Percentiles rank a stretch among this genome's conserved stretches.
Evolutionary conservation across 2,113 vertebrate species (phyloP).

Genomic region (Ailurus styani): DNA sequence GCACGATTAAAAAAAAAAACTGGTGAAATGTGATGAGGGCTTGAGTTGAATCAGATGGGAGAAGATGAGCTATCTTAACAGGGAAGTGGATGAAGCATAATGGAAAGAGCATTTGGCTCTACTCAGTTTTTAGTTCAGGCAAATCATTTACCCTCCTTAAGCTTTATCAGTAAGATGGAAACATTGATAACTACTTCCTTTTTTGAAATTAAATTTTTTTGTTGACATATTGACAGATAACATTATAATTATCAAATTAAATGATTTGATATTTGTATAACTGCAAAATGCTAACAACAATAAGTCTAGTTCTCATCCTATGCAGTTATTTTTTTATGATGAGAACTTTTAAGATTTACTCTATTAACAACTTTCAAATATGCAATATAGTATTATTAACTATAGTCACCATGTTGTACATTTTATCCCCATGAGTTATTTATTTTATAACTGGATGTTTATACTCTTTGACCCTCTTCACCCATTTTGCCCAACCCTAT

Average conservation of each 20-base stretch:
- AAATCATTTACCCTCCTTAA: background rate
- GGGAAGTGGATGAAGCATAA: background rate
- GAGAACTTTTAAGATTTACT: background rate
- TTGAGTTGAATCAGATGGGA: background rate
- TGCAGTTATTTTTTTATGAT: background rate
- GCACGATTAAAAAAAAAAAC: too few relatives aligned
- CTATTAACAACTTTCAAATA: background rate
- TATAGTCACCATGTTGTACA: background rate
- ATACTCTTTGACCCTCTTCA: background rate
- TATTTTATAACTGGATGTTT: background rate
- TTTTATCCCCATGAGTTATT: background rate
- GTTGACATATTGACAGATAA: background rate
- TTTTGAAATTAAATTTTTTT: background rate
- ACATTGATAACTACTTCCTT: background rate
- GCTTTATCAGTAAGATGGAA: background rate
- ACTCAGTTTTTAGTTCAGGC: background rate
- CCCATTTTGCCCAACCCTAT: background rate
- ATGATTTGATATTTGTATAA: background rate
- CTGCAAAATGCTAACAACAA: background rate
- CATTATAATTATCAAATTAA: background rate
- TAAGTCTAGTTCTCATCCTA: background rate
- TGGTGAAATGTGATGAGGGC: background rate
- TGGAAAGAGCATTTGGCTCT: background rate
- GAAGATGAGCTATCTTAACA: background rate
- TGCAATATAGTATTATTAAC: background rate